Evolutionary conservation across 2,797 vertebrate genomes (phyloP).

Genomic region (Cyprinella venusta): DNA sequence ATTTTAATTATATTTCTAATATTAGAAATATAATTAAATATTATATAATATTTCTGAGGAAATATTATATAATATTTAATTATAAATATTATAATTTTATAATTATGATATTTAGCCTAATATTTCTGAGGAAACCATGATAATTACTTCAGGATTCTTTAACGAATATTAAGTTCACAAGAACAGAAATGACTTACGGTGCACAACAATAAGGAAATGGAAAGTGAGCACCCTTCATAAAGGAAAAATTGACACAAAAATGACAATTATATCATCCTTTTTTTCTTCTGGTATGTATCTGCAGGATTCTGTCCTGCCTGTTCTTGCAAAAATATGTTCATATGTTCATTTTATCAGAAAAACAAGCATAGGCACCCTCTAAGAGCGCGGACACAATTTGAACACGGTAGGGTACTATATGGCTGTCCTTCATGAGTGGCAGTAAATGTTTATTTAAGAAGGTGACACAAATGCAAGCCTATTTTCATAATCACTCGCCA

Average conservation of each 20-base stretch:
- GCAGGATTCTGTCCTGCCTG: no score
- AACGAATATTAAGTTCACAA: neutral
- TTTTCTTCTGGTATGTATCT: neutral
- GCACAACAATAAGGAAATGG: neutral
- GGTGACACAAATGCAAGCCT: constrained; percentile 14
- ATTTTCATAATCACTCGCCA: constrained; percentile 13
- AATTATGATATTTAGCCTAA: no score
- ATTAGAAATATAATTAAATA: no score
- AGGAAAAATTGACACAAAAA: neutral
- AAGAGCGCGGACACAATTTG: neutral
- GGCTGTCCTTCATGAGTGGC: constrained; percentile 3
- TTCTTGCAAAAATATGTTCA: no score
- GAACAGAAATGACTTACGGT: neutral
- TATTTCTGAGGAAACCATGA: neutral
- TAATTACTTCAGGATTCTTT: neutral
- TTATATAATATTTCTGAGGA: no score
- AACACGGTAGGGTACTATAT: neutral
- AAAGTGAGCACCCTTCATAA: neutral
- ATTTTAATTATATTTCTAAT: no score
- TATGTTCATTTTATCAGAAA: neutral
- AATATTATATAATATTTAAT: no score
- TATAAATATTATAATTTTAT: no score
- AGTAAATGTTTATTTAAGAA: constrained; percentile 20
- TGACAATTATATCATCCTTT: neutral
- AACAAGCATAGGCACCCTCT: neutral